Conservation (phyloP, 2,113 vertebrate species). For the Ptyas mucosa region DNA sequence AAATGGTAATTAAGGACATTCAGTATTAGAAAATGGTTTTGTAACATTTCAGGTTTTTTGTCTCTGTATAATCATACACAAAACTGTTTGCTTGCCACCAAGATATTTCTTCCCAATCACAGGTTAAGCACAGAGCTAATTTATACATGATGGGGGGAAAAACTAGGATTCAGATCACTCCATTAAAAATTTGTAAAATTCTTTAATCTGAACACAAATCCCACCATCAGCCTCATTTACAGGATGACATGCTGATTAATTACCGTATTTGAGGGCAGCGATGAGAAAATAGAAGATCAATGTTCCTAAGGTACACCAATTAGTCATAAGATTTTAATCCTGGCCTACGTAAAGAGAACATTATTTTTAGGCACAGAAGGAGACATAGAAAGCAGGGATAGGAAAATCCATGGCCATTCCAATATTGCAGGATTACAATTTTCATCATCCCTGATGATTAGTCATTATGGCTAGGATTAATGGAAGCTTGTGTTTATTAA, state of each 20-base stretch:
- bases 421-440: background rate
- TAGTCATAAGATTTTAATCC: background rate
- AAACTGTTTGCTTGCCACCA: background rate
- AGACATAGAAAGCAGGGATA: background rate
- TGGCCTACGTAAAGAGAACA: background rate
- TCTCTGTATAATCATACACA: background rate
- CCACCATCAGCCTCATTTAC: too few relatives aligned
- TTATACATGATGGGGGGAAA: background rate
- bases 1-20: background rate
- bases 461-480: background rate
- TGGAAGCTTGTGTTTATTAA: background rate
- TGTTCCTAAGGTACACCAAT: background rate
- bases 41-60: background rate
- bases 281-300: background rate
- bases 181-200: background rate
- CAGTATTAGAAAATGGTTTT: background rate
- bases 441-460: background rate
- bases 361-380: background rate
- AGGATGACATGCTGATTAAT: background rate
- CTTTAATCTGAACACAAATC: background rate
- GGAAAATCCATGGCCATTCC: background rate
- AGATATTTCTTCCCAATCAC: background rate
- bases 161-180: background rate
- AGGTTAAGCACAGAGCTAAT: background rate
- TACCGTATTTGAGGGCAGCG: background rate